phyloP scores from a whole-genome alignment of 2,888 invertebrate genomes.

The Conchocele bisecta region DNA sequence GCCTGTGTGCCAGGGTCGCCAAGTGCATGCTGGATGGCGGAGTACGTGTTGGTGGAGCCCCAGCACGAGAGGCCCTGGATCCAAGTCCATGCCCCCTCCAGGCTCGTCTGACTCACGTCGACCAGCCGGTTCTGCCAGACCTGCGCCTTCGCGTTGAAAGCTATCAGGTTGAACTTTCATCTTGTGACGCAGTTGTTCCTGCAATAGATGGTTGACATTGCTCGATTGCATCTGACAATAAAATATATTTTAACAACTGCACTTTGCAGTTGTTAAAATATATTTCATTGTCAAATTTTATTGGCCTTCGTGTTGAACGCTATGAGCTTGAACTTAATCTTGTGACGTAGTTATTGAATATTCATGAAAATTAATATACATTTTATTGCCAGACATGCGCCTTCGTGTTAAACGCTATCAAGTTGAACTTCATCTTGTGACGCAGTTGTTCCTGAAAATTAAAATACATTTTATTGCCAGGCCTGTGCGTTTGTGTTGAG shows the following conservation, averaged over 20 bases:
- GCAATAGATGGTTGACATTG: too few relatives aligned
- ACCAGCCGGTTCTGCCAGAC: constrained; percentile 81
- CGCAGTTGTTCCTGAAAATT: constrained; percentile 81
- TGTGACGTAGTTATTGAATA: constrained; percentile 82
- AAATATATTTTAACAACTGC: background rate
- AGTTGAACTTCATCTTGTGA: constrained; percentile 82
- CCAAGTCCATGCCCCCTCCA: constrained; percentile 79
- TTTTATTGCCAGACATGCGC: constrained; percentile 80
- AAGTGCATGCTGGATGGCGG: constrained; percentile 80
- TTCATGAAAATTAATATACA: too few relatives aligned
- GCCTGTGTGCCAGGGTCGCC: constrained; percentile 81
- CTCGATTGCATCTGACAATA: background rate
- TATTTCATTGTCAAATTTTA: too few relatives aligned
- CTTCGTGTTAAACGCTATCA: constrained; percentile 80
- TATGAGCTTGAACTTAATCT: constrained; percentile 81
- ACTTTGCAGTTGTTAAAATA: too few relatives aligned
- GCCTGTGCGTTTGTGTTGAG: too few relatives aligned
- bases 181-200: constrained; percentile 83
- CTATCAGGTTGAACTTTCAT: constrained; percentile 81
- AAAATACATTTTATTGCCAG: too few relatives aligned
- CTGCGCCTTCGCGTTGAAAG: constrained; percentile 77
- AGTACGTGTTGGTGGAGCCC: constrained; percentile 82
- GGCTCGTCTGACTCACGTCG: constrained; percentile 79
- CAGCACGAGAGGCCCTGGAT: constrained; percentile 78
- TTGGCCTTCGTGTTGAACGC: too few relatives aligned